Evolutionary conservation across 1,140 invertebrate species (phyloP), one percentile per base, ranked within the genome.

Genomic region (Colletes gigas): DNA sequence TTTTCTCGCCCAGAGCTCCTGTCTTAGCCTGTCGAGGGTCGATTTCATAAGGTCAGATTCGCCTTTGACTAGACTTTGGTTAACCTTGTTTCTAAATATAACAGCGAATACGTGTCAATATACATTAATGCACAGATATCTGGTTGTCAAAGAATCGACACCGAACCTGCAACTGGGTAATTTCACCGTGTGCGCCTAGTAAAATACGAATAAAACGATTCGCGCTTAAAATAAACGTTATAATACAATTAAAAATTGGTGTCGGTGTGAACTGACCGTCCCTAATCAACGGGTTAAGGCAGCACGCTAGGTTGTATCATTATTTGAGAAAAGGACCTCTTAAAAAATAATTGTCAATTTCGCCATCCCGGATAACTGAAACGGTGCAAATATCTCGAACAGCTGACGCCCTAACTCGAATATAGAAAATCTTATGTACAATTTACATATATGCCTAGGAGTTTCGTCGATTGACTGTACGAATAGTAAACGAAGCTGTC

Each of bases 341-440:
- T 30, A 30, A 30, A 30, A 30, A 30, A 30, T 30, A 30, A 30
- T 17, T 55, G 5, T 55, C 54, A 19, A 57, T 57, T 57, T 57
- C 44, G 44, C 44, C 8, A 50, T 12, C 50, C 54, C 17, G 3
- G 17, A 17, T 15, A 55, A 55, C 15, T 4, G 4, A 55, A 15
- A 55, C 54, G 9, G 15, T n/a, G 54, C 54, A 7, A 17, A n/a
- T 55, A 15, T 7, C 54, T 21, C 57, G 57, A 21, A 7, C 54
- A 6, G 17, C 54, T 50, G 10, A 21, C 8, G 57, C n/a, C n/a
- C 21, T 19, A 50, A 54, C 57, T 71, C 54, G 78, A 83, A 82
- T 82, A 78, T 84, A 84, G 80, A 84, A 84, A 84, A 82, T 78
- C 44, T 70, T 84, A 82, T 84, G 44, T 84, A 84, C 83, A 84